Evolutionary conservation across 1,140 invertebrate genomes (phyloP).

Genomic region (Cotesia glomerata): DNA sequence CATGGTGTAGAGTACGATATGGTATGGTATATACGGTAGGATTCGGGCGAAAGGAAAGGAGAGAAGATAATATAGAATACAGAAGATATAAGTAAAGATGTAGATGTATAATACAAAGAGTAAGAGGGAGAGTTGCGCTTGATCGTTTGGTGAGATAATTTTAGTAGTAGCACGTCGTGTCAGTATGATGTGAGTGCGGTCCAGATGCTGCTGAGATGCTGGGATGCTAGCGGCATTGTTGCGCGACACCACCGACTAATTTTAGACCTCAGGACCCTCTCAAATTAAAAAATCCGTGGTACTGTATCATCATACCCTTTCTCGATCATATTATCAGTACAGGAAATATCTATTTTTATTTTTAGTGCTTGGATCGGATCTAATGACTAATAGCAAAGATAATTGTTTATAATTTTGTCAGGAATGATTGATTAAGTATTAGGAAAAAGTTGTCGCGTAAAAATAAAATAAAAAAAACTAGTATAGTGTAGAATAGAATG

Average conservation of each 20-base stretch:
- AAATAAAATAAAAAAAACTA: background rate
- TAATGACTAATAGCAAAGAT: no score
- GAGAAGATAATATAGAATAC: conserved; percentile 4
- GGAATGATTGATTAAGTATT: no score
- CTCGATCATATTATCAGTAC: conserved; percentile 17
- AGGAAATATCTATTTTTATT: background rate
- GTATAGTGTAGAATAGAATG: background rate
- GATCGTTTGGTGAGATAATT: conserved; percentile 42
- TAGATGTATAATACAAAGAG: background rate
- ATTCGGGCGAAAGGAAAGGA: background rate
- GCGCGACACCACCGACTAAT: conserved; percentile 40
- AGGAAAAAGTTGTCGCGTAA: no score
- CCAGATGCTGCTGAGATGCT: conserved; percentile 41
- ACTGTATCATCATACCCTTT: conserved; percentile 24
- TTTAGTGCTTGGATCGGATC: background rate
- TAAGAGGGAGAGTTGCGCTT: conserved; percentile 5
- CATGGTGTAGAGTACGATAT: no score
- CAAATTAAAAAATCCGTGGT: background rate
- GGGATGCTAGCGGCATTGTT: conserved; percentile 44
- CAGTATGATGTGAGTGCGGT: conserved; percentile 27
- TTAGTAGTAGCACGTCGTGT: conserved; percentile 31
- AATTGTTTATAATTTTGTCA: no score
- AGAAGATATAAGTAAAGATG: background rate
- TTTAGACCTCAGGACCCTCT: conserved; percentile 37
- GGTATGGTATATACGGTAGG: no score